Evolutionary conservation across 2,797 vertebrate genomes (phyloP).

Genomic region (Rhabdophis nuchalis): DNA sequence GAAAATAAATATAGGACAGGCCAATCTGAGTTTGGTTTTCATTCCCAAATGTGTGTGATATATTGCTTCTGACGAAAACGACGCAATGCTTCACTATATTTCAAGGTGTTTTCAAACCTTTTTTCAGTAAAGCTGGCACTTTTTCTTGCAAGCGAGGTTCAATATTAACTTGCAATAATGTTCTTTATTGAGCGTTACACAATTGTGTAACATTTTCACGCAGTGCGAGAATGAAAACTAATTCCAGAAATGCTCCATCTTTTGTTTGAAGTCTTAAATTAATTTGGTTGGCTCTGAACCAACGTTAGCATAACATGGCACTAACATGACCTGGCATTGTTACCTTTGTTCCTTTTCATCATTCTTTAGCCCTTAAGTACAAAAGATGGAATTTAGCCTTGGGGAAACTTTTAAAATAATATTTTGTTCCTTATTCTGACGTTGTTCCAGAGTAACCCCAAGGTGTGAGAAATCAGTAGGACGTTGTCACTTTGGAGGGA

Average conservation of each 20-base stretch:
- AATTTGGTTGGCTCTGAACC: neutral
- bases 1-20: neutral
- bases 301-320: neutral
- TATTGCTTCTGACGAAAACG: neutral
- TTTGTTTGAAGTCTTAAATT: neutral
- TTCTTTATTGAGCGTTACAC: too few species aligned
- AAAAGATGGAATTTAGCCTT: neutral
- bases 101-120: neutral
- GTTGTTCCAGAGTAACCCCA: neutral
- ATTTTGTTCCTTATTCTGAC: neutral
- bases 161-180: neutral
- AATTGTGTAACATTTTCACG: neutral
- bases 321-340: neutral
- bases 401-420: neutral
- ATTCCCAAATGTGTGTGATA: constrained; percentile 8
- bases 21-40: constrained; percentile 31
- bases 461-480: neutral
- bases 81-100: neutral
- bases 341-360: neutral
- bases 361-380: neutral
- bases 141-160: neutral
- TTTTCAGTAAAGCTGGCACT: neutral
- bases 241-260: neutral
- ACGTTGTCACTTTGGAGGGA: neutral
- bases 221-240: neutral